Conservation (phyloP, 2,888 invertebrate genomes). For the Mesorhabditis belari region DNA sequence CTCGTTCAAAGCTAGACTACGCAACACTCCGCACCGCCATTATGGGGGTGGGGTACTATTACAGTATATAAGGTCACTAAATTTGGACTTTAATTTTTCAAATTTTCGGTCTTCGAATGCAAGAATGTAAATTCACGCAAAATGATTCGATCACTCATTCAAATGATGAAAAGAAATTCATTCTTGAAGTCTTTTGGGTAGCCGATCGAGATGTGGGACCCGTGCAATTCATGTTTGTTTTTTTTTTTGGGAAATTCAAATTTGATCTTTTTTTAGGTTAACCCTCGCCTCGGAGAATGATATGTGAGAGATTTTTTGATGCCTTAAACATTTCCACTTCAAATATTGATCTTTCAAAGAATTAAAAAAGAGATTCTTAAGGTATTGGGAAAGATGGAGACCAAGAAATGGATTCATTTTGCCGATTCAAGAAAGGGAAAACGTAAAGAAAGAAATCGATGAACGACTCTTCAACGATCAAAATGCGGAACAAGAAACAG, state of each 20-base stretch:
- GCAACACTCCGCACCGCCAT: too few species aligned
- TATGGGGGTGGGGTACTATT: too few species aligned
- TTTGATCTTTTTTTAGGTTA: slow-evolving; percentile 15
- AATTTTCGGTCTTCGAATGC: slow-evolving; percentile 22
- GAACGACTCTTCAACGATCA: background rate
- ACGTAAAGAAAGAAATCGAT: background rate
- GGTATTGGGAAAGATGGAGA: slow-evolving; percentile 39
- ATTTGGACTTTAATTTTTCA: background rate
- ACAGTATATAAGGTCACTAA: too few species aligned
- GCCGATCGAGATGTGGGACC: slow-evolving; percentile 28
- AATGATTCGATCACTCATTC: slow-evolving; percentile 34
- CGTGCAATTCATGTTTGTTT: slow-evolving; percentile 37
- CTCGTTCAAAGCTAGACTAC: too few species aligned
- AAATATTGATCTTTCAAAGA: too few species aligned
- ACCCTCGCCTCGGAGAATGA: slow-evolving; percentile 32
- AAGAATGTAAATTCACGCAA: slow-evolving; percentile 23
- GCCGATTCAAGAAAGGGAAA: slow-evolving; percentile 6
- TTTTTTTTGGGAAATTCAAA: too few species aligned
- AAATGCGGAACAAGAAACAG: background rate
- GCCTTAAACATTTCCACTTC: too few species aligned
- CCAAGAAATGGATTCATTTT: slow-evolving; percentile 23
- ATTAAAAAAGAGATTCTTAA: too few species aligned
- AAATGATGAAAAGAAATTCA: slow-evolving; percentile 33
- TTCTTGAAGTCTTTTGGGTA: slow-evolving; percentile 30
- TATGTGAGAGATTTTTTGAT: too few species aligned